A percentile compares a stretch with the other conserved stretches of the same genome.
These are phyloP conservation scores for Hecatera dysodea DNA, from an alignment of 2,888 invertebrate genomes.

Conservation along the genomic window DNA sequence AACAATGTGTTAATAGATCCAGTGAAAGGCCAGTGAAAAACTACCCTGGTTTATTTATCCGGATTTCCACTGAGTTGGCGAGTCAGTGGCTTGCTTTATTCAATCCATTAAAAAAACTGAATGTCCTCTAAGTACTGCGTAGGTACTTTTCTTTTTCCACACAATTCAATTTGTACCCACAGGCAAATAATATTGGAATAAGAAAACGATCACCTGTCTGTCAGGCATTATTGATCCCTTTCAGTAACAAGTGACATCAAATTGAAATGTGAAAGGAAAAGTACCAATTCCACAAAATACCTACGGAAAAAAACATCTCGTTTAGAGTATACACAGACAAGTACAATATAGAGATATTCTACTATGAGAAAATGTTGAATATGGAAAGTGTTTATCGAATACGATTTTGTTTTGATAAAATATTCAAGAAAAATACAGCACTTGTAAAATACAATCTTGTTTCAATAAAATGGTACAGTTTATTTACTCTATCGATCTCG, in stretches of 20 bases:
- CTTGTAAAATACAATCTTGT: slow-evolving; percentile 6
- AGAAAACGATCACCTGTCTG: slow-evolving; percentile 13
- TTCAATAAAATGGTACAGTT: slow-evolving; percentile 5
- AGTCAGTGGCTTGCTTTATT: no score
- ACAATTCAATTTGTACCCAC: neutral
- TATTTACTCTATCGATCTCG: slow-evolving; percentile 2
- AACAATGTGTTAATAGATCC: no score
- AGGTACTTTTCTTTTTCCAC: neutral
- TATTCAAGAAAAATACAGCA: slow-evolving; percentile 12
- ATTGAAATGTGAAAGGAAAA: slow-evolving; percentile 41
- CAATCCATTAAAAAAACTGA: no score
- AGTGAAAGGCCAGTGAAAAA: no score
- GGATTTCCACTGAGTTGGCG: no score
- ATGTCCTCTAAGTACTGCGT: neutral
- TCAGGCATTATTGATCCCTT: slow-evolving; percentile 17
- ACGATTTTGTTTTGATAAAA: slow-evolving; percentile 22
- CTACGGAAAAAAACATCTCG: slow-evolving; percentile 12
- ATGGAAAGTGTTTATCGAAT: neutral
- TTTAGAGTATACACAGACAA: slow-evolving; percentile 6
- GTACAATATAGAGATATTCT: slow-evolving; percentile 7
- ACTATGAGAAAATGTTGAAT: neutral
- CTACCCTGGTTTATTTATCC: no score
- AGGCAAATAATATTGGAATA: slow-evolving; percentile 11
- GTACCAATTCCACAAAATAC: neutral
- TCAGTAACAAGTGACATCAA: slow-evolving; percentile 17